Conservation (phyloP, 2,797 vertebrate genomes). For the Cynopterus sphinx region DNA sequence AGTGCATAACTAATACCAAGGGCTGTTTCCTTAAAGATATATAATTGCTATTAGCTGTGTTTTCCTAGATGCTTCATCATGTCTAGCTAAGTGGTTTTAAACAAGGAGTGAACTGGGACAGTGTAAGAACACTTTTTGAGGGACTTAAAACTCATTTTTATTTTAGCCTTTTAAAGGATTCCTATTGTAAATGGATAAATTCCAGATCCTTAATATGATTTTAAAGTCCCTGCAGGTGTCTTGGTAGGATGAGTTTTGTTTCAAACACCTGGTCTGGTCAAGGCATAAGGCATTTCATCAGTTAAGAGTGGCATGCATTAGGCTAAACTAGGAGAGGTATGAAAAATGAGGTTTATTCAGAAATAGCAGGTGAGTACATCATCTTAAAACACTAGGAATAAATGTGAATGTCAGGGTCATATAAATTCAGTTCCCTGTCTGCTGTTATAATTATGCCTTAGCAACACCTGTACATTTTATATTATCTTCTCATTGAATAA, state of each 20-base stretch:
- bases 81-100: not conserved
- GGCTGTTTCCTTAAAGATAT: not conserved
- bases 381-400: not conserved
- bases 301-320: not conserved
- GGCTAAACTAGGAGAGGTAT: not conserved
- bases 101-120: not conserved
- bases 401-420: not conserved
- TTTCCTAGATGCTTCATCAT: not conserved
- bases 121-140: not conserved
- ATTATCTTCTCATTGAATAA: not conserved
- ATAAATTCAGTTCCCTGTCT: not conserved
- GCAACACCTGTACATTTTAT: not conserved
- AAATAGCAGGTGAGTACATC: not conserved
- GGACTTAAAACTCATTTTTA: not conserved
- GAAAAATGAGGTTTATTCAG: not conserved
- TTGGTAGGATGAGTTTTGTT: not conserved
- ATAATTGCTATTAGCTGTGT: not conserved
- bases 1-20: not conserved
- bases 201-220: not conserved
- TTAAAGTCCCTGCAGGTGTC: not conserved
- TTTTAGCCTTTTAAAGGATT: conserved; percentile 6
- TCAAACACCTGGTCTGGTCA: not conserved
- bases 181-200: not conserved
- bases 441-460: not conserved
- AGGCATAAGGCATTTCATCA: not conserved